Percentiles rank a stretch among this genome's conserved stretches.
Evolutionary conservation across 2,888 invertebrate species (phyloP).

Genomic region (Ctena decussata): DNA sequence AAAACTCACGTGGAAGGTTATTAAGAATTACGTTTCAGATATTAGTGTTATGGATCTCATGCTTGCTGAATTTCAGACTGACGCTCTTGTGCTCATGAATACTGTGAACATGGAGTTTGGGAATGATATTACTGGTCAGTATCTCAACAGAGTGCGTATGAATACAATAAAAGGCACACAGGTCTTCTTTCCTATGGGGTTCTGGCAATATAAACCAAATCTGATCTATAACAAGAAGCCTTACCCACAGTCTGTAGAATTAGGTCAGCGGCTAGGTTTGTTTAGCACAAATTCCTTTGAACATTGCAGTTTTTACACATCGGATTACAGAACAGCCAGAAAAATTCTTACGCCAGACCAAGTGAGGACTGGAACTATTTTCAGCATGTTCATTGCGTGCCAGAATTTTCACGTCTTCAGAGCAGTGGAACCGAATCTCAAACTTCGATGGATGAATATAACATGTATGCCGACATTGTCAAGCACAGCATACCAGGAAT

Average conservation of each 20-base stretch:
- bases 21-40: slow-evolving; percentile 82
- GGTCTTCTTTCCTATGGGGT: slow-evolving; percentile 96
- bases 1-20: slow-evolving; percentile 88
- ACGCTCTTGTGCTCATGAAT: slow-evolving; percentile 86
- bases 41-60: slow-evolving; percentile 91
- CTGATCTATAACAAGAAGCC: slow-evolving; percentile 85
- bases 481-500: slow-evolving; percentile 73
- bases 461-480: slow-evolving; percentile 79
- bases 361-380: slow-evolving; percentile 86
- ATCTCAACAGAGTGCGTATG: slow-evolving; percentile 97
- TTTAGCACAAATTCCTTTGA: slow-evolving; percentile 92
- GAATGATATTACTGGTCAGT: slow-evolving; percentile 86
- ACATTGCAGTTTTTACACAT: slow-evolving; percentile 93
- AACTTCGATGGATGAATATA: slow-evolving; percentile 87
- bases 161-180: slow-evolving; percentile 96
- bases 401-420: slow-evolving; percentile 91
- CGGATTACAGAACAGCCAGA: slow-evolving; percentile 91
- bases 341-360: slow-evolving; percentile 88
- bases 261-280: slow-evolving; percentile 89
- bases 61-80: slow-evolving; percentile 91
- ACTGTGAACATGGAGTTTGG: slow-evolving; percentile 83
- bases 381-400: slow-evolving; percentile 91
- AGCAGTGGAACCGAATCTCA: slow-evolving; percentile 93
- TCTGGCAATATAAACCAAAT: slow-evolving; percentile 94
- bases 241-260: slow-evolving; percentile 83